Conservation (phyloP, 2,113 vertebrate species). For the Crotalus horridus region DNA sequence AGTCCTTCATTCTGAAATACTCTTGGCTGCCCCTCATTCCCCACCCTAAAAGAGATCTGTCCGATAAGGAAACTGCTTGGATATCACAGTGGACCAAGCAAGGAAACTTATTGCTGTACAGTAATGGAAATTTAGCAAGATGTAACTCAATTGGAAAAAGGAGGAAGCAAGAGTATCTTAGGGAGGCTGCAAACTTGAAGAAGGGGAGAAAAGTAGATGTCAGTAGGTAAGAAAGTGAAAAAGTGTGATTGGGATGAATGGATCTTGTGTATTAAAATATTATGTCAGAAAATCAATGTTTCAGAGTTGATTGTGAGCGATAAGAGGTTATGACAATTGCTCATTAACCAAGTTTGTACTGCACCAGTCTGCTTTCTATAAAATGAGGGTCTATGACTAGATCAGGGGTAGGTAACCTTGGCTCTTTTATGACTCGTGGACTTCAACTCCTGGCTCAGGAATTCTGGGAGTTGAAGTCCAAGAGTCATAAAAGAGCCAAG, state of each 20-base stretch:
- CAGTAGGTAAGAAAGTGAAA: background rate
- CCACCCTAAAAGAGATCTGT: background rate
- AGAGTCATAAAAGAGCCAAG: too few species aligned
- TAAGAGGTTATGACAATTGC: background rate
- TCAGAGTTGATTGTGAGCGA: background rate
- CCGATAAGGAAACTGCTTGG: background rate
- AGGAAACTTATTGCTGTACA: background rate
- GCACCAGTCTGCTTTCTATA: background rate
- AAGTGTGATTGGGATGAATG: background rate
- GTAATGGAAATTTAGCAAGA: background rate
- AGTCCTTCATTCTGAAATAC: background rate
- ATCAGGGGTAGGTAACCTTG: background rate
- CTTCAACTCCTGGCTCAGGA: too few species aligned
- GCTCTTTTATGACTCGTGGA: too few species aligned
- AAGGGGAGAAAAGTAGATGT: background rate
- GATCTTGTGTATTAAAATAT: background rate
- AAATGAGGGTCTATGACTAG: background rate
- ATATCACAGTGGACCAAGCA: background rate
- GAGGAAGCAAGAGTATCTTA: background rate
- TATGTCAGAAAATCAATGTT: background rate
- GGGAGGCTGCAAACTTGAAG: background rate
- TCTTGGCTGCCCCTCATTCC: background rate
- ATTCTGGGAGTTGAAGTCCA: too few species aligned
- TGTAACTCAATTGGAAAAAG: background rate
- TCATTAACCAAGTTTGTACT: background rate